Conservation (phyloP, 2,797 vertebrate genomes). For the Schizopygopsis malacanthus region DNA sequence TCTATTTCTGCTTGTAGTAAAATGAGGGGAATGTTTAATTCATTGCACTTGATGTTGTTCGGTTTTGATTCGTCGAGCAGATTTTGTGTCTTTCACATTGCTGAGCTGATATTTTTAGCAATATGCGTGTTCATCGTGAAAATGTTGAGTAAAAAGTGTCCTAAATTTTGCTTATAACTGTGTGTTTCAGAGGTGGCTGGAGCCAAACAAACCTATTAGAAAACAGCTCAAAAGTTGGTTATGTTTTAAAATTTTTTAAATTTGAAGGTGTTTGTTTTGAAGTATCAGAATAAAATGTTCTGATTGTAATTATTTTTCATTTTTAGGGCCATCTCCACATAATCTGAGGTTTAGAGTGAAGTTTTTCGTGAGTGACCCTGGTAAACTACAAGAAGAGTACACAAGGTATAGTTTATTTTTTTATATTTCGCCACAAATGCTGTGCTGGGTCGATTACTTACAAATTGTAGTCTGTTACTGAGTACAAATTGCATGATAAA, state of each 20-base stretch:
- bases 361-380: conserved; percentile 95
- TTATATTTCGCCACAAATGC: neutral
- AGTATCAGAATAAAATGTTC: neutral
- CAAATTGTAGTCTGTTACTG: neutral
- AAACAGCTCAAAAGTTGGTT: conserved; percentile 97
- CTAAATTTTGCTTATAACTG: conserved; percentile 54
- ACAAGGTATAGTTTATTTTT: conserved; percentile 83
- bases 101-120: neutral
- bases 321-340: conserved; percentile 91
- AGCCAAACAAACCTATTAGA: conserved; percentile 96
- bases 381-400: conserved; percentile 98
- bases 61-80: neutral
- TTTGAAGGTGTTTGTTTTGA: neutral
- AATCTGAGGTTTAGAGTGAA: conserved; percentile 97
- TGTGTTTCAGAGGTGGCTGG: conserved; percentile 95
- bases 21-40: conserved; percentile 9
- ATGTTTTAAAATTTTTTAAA: neutral
- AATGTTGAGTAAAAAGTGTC: no score
- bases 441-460: neutral
- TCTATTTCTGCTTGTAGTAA: neutral
- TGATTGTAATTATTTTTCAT: neutral
- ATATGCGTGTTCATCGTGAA: no score
- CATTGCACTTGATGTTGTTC: neutral
- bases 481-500: no score
- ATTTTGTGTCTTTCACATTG: neutral